A percentile compares a stretch with the other conserved stretches of the same genome.
These are phyloP conservation scores for Copidosoma floridanum DNA, from an alignment of 1,140 invertebrate species.

Conservation along the genomic window DNA sequence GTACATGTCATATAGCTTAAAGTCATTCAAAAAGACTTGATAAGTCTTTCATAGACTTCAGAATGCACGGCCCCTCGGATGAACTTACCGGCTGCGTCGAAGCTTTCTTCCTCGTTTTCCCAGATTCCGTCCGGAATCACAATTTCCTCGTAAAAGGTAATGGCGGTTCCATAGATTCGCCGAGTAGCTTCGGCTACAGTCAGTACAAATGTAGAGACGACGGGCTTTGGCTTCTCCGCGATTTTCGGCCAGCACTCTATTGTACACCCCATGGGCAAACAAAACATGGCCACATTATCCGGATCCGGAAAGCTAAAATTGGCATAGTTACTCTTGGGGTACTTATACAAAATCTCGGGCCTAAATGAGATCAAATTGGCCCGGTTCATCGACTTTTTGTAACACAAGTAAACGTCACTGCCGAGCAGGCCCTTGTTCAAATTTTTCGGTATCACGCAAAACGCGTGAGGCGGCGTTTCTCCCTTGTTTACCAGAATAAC, in stretches of 20 bases:
- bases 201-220: constrained; percentile 97
- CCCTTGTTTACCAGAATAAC: constrained; percentile 92
- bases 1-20: too few relatives aligned
- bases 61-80: too few relatives aligned
- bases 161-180: constrained; percentile 92
- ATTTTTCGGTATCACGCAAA: constrained; percentile 93
- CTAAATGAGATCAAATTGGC: constrained; percentile 81
- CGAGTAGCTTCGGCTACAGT: constrained; percentile 90
- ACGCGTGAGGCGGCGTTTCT: constrained; percentile 93
- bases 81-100: too few relatives aligned
- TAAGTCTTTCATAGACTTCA: too few relatives aligned
- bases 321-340: constrained; percentile 75
- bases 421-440: constrained; percentile 95
- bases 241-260: constrained; percentile 93
- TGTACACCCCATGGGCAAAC: constrained; percentile 96
- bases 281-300: constrained; percentile 91
- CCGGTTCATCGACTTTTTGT: constrained; percentile 98
- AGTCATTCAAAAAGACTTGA: too few relatives aligned
- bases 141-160: constrained; percentile 92
- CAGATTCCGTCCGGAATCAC: constrained; percentile 37
- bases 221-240: constrained; percentile 78
- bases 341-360: constrained; percentile 74
- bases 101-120: constrained; percentile 50
- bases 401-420: constrained; percentile 95
- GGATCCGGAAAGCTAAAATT: constrained; percentile 85